phyloP scores from a whole-genome alignment of 2,888 invertebrate genomes.

The Macroteleia sp. region DNA sequence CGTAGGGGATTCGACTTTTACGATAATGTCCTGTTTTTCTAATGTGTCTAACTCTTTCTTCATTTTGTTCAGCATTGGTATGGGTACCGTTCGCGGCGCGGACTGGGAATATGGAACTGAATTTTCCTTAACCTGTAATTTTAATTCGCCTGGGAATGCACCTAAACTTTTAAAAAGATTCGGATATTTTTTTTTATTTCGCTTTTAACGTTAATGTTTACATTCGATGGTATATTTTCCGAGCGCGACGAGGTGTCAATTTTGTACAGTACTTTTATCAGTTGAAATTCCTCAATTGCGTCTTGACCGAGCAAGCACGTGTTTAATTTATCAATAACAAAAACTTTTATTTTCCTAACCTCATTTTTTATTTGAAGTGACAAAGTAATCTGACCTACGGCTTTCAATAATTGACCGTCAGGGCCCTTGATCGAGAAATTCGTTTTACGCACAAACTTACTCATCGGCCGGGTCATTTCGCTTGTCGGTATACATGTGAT shows the following conservation, averaged over 20 bases:
- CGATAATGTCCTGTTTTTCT: too few species aligned
- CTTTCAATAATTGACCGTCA: conserved; percentile 33
- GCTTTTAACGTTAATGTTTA: too few species aligned
- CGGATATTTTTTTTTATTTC: too few species aligned
- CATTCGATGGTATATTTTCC: too few species aligned
- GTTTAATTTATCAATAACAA: conserved; percentile 35
- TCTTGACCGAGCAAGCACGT: conserved; percentile 55
- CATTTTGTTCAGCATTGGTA: not conserved
- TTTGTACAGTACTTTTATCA: not conserved
- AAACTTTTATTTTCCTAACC: conserved; percentile 5
- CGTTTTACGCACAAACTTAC: not conserved
- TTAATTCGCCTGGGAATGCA: too few species aligned
- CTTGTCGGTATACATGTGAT: conserved; percentile 30
- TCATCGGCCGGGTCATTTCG: not conserved
- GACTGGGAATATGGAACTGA: too few species aligned
- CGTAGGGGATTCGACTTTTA: too few species aligned
- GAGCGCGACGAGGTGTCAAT: too few species aligned
- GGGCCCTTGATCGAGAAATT: conserved; percentile 37
- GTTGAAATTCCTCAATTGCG: conserved; percentile 29
- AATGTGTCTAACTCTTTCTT: too few species aligned
- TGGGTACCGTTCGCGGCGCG: not conserved
- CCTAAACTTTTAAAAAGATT: too few species aligned
- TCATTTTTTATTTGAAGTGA: conserved; percentile 11
- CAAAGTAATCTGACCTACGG: conserved; percentile 26
- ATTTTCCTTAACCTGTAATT: too few species aligned